Conservation (phyloP, 1,140 invertebrate species). For the Drosophila tropicalis region DNA sequence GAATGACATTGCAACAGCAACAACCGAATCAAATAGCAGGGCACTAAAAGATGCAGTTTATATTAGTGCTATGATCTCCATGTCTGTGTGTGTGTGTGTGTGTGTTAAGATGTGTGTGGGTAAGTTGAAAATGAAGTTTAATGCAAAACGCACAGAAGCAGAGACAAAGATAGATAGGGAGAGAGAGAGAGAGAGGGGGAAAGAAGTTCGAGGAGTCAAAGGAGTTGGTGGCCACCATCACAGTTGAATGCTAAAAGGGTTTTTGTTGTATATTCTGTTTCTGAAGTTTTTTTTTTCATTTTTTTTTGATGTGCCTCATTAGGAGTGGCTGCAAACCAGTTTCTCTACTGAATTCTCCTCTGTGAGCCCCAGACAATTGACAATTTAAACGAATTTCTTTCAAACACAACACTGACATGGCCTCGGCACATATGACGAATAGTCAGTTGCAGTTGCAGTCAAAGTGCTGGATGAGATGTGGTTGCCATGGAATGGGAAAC, state of each 20-base stretch:
- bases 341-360: constrained; percentile 26
- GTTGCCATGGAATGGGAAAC: neutral
- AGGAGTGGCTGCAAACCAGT: constrained; percentile 76
- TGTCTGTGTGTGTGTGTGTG: constrained; percentile 29
- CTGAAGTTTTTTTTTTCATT: constrained; percentile 20
- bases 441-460: constrained; percentile 58
- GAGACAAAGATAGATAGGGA: constrained; percentile 26
- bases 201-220: constrained; percentile 5
- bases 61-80: constrained; percentile 15
- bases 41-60: constrained; percentile 63
- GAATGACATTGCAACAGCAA: constrained; percentile 78
- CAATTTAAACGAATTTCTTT: constrained; percentile 81
- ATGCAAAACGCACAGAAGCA: constrained; percentile 66
- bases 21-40: constrained; percentile 54
- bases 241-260: constrained; percentile 76
- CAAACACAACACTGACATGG: constrained; percentile 73
- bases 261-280: constrained; percentile 50
- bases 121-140: constrained; percentile 76
- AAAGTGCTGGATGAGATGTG: constrained; percentile 44
- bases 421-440: constrained; percentile 74
- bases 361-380: constrained; percentile 70
- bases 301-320: constrained; percentile 69
- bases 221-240: constrained; percentile 57
- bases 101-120: constrained; percentile 49
- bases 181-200: constrained; percentile 6